phyloP scores from a whole-genome alignment of 2,797 vertebrate species.

The Malurus leucopterus region DNA sequence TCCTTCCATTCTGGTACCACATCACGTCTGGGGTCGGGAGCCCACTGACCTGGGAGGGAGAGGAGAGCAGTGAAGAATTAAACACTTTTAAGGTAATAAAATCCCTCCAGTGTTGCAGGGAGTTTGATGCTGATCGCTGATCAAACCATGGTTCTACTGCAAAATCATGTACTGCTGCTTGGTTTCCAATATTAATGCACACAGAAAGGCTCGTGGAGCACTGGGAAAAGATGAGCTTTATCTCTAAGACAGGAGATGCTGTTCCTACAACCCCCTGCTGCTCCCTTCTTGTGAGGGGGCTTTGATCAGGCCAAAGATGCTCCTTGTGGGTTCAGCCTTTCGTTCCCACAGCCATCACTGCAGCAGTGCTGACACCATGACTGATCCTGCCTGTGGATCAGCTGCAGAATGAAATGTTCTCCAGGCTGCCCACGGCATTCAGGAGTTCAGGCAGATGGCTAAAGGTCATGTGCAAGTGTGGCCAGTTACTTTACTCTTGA shows the following conservation, averaged over 20 bases:
- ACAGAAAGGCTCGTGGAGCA: not conserved
- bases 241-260: not conserved
- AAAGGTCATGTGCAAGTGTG: not conserved
- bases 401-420: not conserved
- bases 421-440: not conserved
- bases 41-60: slow-evolving; percentile 82
- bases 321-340: not conserved
- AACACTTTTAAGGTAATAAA: not conserved
- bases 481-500: too few relatives aligned
- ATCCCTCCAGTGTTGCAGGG: not conserved
- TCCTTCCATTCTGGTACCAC: slow-evolving; percentile 92
- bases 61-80: not conserved
- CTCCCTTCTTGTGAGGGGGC: not conserved
- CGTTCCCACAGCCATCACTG: not conserved
- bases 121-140: not conserved
- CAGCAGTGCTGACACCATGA: not conserved
- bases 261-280: not conserved
- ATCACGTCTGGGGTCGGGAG: slow-evolving; percentile 88
- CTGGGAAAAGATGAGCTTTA: not conserved
- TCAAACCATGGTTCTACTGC: not conserved
- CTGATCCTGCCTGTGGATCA: not conserved
- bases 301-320: not conserved
- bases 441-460: not conserved
- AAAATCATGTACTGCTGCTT: not conserved
- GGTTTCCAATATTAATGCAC: not conserved